Evolutionary conservation across 2,888 invertebrate genomes (phyloP).

Genomic region (Xestia c-nigrum): DNA sequence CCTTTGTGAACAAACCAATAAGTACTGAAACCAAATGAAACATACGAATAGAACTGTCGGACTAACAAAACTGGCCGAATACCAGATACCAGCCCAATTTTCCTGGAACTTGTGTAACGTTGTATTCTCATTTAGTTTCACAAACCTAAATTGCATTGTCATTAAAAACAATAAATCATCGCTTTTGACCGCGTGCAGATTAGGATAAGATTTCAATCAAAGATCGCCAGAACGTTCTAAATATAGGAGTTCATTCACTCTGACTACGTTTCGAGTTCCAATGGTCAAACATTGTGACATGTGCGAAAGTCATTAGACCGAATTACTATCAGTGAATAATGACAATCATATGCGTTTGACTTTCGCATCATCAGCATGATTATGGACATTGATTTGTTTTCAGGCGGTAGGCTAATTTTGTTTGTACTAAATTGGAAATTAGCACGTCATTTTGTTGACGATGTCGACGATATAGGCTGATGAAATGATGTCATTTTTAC

Average conservation of each 20-base stretch:
- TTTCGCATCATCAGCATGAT: slow-evolving; percentile 19
- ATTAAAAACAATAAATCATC: slow-evolving; percentile 51
- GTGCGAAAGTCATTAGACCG: slow-evolving; percentile 32
- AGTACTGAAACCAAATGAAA: neutral
- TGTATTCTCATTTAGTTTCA: slow-evolving; percentile 4
- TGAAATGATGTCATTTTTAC: slow-evolving; percentile 35
- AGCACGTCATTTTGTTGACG: slow-evolving; percentile 3
- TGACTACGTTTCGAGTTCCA: slow-evolving; percentile 40
- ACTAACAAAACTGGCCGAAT: neutral
- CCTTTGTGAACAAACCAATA: slow-evolving; percentile 13
- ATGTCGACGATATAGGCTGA: neutral
- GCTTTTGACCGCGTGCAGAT: slow-evolving; percentile 46
- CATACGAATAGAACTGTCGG: neutral
- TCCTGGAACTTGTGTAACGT: slow-evolving; percentile 1
- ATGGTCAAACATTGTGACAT: slow-evolving; percentile 31
- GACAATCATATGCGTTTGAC: neutral
- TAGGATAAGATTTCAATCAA: slow-evolving; percentile 57
- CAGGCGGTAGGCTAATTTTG: neutral
- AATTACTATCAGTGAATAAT: slow-evolving; percentile 13
- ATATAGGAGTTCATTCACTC: slow-evolving; percentile 72
- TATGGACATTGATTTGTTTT: slow-evolving; percentile 4
- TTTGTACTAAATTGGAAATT: slow-evolving; percentile 10
- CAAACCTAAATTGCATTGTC: slow-evolving; percentile 1
- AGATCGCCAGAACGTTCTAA: slow-evolving; percentile 59
- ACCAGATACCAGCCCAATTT: neutral